phyloP scores from a whole-genome alignment of 1,140 invertebrate species.

The Tetraneura akinire region DNA sequence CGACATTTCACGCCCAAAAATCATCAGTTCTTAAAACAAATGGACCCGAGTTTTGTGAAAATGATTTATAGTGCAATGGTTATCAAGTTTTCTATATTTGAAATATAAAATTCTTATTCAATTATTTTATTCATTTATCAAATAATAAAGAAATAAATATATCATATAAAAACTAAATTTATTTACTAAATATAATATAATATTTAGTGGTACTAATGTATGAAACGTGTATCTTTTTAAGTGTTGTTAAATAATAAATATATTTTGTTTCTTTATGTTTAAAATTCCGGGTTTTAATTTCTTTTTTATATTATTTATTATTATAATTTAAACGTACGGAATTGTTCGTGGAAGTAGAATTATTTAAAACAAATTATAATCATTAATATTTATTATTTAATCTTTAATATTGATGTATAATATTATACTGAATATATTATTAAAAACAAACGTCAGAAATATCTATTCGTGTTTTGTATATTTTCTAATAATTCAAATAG shows the following conservation, averaged over 20 bases:
- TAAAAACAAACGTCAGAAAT: neutral
- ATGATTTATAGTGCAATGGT: slow-evolving; percentile 17
- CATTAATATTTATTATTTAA: too few relatives aligned
- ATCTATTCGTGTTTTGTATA: neutral
- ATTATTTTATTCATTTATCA: slow-evolving; percentile 35
- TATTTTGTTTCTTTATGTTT: too few relatives aligned
- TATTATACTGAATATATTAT: neutral
- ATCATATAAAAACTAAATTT: neutral
- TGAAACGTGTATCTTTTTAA: too few relatives aligned
- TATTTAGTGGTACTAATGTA: too few relatives aligned
- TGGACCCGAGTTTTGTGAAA: slow-evolving; percentile 21
- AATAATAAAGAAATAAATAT: neutral
- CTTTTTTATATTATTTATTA: too few relatives aligned
- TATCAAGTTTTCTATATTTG: slow-evolving; percentile 12
- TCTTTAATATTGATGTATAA: neutral
- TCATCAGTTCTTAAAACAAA: slow-evolving; percentile 45
- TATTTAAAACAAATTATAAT: too few relatives aligned
- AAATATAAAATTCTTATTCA: neutral
- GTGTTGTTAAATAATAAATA: too few relatives aligned
- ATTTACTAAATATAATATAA: neutral
- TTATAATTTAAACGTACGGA: too few relatives aligned
- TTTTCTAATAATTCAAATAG: neutral
- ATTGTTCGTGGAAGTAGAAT: too few relatives aligned
- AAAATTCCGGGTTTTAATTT: too few relatives aligned
- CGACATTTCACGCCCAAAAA: slow-evolving; percentile 25